These are phyloP conservation scores for Hydrolagus colliei DNA, from an alignment of 2,797 vertebrate genomes.

Conservation along the genomic window DNA sequence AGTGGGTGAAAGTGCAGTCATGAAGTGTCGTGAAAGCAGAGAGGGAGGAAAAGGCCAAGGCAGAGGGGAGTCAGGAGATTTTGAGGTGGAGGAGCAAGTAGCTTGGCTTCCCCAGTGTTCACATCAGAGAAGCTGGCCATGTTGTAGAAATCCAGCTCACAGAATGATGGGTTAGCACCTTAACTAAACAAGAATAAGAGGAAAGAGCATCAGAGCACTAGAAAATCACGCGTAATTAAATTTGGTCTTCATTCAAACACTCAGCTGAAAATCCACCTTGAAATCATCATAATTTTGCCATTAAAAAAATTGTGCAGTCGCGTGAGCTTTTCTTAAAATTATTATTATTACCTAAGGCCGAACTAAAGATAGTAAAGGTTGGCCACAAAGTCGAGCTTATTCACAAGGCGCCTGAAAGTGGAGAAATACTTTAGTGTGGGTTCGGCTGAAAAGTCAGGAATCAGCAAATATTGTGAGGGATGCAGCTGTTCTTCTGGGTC, in stretches of 20 bases:
- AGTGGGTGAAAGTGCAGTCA: no score
- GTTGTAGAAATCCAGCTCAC: no score
- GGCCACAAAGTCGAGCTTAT: neutral
- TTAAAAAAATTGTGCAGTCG: neutral
- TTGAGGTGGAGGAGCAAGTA: neutral
- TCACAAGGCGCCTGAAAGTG: neutral
- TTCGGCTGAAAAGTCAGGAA: constrained; percentile 40
- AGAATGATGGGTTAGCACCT: no score
- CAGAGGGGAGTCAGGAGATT: neutral
- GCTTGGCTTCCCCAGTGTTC: neutral
- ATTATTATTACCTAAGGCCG: neutral
- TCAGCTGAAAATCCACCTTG: neutral
- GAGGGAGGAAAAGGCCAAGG: neutral
- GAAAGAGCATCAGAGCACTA: neutral
- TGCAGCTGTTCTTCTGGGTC: constrained; percentile 51
- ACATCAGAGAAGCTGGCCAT: no score
- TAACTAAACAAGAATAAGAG: no score
- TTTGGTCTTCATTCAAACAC: neutral
- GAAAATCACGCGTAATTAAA: neutral
- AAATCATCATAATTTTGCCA: neutral
- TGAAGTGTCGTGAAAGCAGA: neutral
- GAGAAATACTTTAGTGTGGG: neutral
- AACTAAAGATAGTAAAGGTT: neutral
- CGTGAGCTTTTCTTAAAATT: neutral
- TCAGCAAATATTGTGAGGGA: constrained; percentile 52